These are phyloP conservation scores for Brachypodius melanocephalos DNA, from an alignment of 2,113 vertebrate species.

Conservation along the genomic window DNA sequence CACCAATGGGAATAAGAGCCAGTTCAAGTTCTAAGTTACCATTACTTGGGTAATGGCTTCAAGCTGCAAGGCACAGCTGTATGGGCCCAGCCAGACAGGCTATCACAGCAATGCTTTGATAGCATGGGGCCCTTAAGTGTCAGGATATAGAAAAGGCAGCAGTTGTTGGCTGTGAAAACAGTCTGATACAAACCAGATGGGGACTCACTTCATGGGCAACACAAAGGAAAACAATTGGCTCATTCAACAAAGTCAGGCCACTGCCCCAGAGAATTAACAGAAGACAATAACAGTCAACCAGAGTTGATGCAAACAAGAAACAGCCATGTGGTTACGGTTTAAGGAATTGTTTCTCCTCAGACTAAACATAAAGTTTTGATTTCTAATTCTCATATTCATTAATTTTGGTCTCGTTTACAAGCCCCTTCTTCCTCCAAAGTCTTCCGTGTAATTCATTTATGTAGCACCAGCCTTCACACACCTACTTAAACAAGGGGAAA, in stretches of 20 bases:
- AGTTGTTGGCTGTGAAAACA: constrained; percentile 86
- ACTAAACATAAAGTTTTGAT: constrained; percentile 81
- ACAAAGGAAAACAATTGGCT: constrained; percentile 85
- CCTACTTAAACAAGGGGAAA: constrained; percentile 4
- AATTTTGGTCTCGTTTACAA: constrained; percentile 63
- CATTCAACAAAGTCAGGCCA: constrained; percentile 81
- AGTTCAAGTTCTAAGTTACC: constrained; percentile 74
- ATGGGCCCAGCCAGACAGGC: constrained; percentile 74
- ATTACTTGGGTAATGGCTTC: constrained; percentile 77
- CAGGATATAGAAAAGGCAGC: constrained; percentile 83
- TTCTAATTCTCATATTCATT: constrained; percentile 77
- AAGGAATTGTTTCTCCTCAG: constrained; percentile 75
- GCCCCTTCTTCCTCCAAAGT: constrained; percentile 50
- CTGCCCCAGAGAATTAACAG: constrained; percentile 75
- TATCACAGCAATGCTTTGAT: constrained; percentile 78
- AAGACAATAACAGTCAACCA: constrained; percentile 78
- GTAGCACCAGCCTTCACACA: constrained; percentile 45
- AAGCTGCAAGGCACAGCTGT: constrained; percentile 80
- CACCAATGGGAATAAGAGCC: constrained; percentile 75
- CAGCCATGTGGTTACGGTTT: constrained; percentile 71
- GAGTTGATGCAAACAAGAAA: constrained; percentile 78
- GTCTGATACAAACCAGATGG: constrained; percentile 91
- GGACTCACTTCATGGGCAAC: constrained; percentile 79
- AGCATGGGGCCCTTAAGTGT: constrained; percentile 81
- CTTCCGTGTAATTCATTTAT: constrained; percentile 56